Evolutionary conservation across 2,888 invertebrate species (phyloP).

Genomic region (Erebia aethiops): DNA sequence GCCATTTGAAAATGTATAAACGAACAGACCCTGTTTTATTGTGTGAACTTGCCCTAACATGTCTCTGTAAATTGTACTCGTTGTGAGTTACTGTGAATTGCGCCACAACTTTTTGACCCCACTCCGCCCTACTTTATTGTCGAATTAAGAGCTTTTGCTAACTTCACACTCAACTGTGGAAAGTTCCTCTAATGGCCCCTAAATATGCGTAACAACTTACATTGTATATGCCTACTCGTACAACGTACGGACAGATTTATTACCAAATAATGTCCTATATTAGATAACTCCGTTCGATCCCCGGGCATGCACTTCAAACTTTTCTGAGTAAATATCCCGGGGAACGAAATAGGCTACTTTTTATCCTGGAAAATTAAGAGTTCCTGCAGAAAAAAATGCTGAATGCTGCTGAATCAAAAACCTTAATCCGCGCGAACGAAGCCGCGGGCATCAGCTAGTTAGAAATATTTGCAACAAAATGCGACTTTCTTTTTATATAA

Average conservation of each 20-base stretch:
- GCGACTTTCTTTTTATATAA: too few relatives aligned
- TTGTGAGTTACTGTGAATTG: constrained; percentile 17
- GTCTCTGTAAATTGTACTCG: neutral
- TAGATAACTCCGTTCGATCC: too few relatives aligned
- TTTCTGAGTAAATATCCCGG: neutral
- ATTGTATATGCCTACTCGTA: neutral
- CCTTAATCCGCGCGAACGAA: too few relatives aligned
- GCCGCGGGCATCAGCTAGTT: too few relatives aligned
- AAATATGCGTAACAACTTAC: constrained; percentile 15
- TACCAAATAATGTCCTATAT: neutral
- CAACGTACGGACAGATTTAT: constrained; percentile 5
- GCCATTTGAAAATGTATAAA: neutral
- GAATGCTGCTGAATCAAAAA: too few relatives aligned
- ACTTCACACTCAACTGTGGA: constrained; percentile 33
- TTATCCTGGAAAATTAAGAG: neutral
- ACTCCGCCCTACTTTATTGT: constrained; percentile 24
- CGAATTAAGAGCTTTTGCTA: constrained; percentile 40
- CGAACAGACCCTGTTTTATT: constrained; percentile 1
- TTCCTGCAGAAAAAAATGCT: too few relatives aligned
- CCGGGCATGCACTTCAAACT: too few relatives aligned
- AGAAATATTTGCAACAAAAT: neutral
- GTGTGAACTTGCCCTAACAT: constrained; percentile 11
- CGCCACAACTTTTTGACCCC: constrained; percentile 18
- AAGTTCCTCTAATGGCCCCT: constrained; percentile 14
- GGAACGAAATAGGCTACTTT: neutral